Base-by-base conservation (phyloP, 2,797 vertebrate species). In the Hydrophis major region DNA sequence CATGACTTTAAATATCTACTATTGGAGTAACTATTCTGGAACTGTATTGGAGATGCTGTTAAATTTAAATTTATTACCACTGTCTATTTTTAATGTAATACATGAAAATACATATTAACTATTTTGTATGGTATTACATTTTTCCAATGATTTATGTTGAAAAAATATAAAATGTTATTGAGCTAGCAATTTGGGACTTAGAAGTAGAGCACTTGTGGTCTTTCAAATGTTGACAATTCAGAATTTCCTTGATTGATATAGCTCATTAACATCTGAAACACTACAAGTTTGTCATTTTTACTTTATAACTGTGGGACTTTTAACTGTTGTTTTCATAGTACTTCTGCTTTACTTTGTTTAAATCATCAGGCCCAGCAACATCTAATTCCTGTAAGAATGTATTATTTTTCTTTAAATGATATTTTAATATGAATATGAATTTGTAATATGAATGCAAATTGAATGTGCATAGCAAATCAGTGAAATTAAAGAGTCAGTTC, bases 391-490 rank as follows among this genome's bases (percentile, higher is more conserved):
- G 32, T 10, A 97, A 95, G 63, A 89, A 94, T 94, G 95, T 94
- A 95, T 94, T 93, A 78, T 92, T 93, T 90, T 96, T 60, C 60
- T 93, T 42, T 96, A 95, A 95, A 96, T 95, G 83, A 60, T 95
- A 95, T 95, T 97, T 97, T 92, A 94, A 94, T 91, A 90, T 96
- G 74, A 94, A 97, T 96, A 95, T 50, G 6, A 50, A 50, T 50
- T 50, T 97, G 95, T 92, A 94, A 94, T 91, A 90, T 96, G 74
- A 94, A 97, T 96, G 95, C 93, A 96, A 95, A 60, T 1, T 0
- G 50, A 95, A 92, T 22, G 14, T 37, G 90, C 96, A 94, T 55
- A 96, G 92, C 93, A 97, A 97, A 97, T 97, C 95, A 96, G 96
- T 96, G 88, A 96, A 95, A 94, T 93, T 92, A 91, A 55, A 95